phyloP scores from a whole-genome alignment of 2,888 invertebrate genomes.

The Drosophila gaucha region DNA sequence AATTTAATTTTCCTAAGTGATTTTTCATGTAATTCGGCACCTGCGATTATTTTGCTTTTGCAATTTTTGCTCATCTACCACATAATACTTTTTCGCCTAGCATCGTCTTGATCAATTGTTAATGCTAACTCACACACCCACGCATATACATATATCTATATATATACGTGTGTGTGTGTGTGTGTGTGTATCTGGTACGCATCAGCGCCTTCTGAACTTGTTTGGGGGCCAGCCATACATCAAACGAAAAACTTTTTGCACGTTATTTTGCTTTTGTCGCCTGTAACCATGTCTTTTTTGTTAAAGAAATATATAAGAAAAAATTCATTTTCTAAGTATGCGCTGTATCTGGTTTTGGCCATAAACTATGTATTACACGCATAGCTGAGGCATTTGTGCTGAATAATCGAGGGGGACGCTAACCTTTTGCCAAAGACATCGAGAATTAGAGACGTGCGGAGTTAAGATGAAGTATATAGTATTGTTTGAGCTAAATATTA shows the following conservation, averaged over 20 bases:
- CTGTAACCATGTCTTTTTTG: constrained; percentile 10
- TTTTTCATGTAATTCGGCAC: constrained; percentile 81
- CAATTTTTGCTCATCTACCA: constrained; percentile 46
- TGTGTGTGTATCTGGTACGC: constrained; percentile 31
- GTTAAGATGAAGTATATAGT: background rate
- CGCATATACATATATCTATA: background rate
- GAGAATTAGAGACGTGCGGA: no score
- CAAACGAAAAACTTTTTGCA: constrained; percentile 63
- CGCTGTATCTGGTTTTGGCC: background rate
- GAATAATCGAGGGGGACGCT: background rate
- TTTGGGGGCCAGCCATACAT: constrained; percentile 67
- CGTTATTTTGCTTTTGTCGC: constrained; percentile 46
- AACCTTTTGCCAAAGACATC: constrained; percentile 5
- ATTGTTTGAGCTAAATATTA: constrained; percentile 1
- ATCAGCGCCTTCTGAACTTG: constrained; percentile 73
- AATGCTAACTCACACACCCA: constrained; percentile 53
- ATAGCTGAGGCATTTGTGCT: no score
- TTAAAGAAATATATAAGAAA: constrained; percentile 27
- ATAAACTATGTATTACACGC: no score
- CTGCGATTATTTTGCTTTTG: constrained; percentile 69
- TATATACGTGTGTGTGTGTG: background rate
- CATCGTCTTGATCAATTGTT: constrained; percentile 73
- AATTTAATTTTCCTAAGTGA: constrained; percentile 80
- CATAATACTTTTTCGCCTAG: constrained; percentile 67
- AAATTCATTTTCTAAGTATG: constrained; percentile 61